Base-by-base conservation (phyloP, 2,113 vertebrate genomes). In the Ondatra zibethicus region DNA sequence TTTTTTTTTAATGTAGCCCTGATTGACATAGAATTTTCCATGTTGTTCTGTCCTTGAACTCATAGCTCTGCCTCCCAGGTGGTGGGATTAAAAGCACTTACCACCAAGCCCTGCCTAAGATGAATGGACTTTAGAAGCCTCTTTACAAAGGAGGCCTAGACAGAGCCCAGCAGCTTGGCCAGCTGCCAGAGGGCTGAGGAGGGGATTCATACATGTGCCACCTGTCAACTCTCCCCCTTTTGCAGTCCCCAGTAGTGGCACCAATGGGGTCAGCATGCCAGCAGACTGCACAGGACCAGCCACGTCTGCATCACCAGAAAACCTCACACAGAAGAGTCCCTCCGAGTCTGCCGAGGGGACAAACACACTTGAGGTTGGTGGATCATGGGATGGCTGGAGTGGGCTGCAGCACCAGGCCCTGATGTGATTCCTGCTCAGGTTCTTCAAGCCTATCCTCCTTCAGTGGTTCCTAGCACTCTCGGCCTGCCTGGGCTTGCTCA, bases 191-290 rank as follows among this genome's bases (percentile, higher is more conserved):
- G 42, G 17, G 23, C 1, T 10, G 29, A 16, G 36, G 72, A 63
- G 19, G 13, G 58, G 58, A 21, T 58, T 16, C 58, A 58, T 58
- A 42, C 82, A 17, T 42, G 25, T 31, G 29, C 33, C 58, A 90
- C 36, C n/a, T 75, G 25, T 29, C 16, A n/a, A 61, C 55, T 88
- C 31, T 94, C 4, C 39, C 88, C 97, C 65, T 75, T n/a, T 0
- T 93, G 1, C 95, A 99, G 99, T 98, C 98, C 99, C 99, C 31
- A 99, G 98, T 98, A 99, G 99, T 93, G 99, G 99, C 98, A 99
- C 99, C 95, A 99, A 99, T 5, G 99, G 99, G 78, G 98, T 99
- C 96, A 99, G 99, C 92, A 97, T 99, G 98, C 98, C 98, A 0
- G 98, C 99, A 89, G 99, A 99, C 85, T 98, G 98, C 80, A 93